Conservation (phyloP, 2,113 vertebrate genomes). For the Prionailurus viverrinus region DNA sequence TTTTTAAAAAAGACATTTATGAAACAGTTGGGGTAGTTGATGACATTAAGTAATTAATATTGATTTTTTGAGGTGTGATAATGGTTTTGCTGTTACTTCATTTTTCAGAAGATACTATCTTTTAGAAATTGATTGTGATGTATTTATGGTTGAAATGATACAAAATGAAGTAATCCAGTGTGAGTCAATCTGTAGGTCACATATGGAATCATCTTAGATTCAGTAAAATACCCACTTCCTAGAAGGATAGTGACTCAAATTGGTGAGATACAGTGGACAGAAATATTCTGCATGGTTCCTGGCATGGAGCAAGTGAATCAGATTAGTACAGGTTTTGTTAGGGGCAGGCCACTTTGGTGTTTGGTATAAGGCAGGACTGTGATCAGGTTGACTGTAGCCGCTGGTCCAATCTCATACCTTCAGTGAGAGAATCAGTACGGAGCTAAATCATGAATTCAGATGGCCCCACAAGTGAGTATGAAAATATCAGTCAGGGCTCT, state of each 20-base stretch:
- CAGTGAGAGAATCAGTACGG: not conserved
- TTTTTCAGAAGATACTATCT: not conserved
- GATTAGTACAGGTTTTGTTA: not conserved
- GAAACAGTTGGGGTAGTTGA: not conserved
- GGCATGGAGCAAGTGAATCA: not conserved
- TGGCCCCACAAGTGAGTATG: not conserved
- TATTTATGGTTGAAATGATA: not conserved
- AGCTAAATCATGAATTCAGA: not conserved
- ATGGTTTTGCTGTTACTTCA: not conserved
- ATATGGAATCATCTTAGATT: not conserved
- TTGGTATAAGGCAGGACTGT: not conserved
- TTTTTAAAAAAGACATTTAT: not conserved
- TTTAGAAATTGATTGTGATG: slow-evolving; percentile 15
- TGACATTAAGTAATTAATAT: not conserved
- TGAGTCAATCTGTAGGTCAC: not conserved
- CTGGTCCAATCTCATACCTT: not conserved
- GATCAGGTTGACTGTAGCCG: not conserved
- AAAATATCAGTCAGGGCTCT: not conserved
- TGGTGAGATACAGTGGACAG: not conserved
- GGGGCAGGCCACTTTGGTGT: not conserved
- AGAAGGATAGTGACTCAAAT: not conserved
- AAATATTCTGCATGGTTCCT: not conserved
- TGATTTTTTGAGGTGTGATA: not conserved
- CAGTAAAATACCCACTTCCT: not conserved
- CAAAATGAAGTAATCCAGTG: not conserved